These are phyloP conservation scores for Chymomyza amoena DNA, from an alignment of 2,888 invertebrate genomes.

Conservation along the genomic window DNA sequence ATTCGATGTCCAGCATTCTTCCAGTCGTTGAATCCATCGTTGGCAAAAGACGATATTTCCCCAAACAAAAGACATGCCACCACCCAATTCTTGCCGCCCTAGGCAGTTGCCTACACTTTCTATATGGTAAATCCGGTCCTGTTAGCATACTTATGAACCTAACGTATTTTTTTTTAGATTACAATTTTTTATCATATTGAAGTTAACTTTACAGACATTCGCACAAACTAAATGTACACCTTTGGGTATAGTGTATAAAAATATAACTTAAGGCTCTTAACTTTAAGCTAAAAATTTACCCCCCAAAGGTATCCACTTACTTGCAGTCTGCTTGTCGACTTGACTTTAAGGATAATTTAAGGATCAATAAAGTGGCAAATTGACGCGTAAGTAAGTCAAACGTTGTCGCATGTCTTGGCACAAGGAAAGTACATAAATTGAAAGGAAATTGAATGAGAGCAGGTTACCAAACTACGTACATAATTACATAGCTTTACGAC, in stretches of 20 bases:
- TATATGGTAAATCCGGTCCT: no score
- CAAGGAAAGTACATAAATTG: conserved; percentile 35
- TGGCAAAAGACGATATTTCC: no score
- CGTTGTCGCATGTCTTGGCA: conserved; percentile 36
- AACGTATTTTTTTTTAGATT: no score
- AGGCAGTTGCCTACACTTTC: no score
- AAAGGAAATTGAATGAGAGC: conserved; percentile 41
- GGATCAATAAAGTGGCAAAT: conserved; percentile 52
- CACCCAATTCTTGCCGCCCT: no score
- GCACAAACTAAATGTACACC: background rate
- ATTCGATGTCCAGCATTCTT: no score
- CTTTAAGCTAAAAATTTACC: conserved; percentile 2
- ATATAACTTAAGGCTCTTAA: background rate
- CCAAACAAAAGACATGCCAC: no score
- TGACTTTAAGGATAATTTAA: conserved; percentile 32
- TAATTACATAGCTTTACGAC: background rate
- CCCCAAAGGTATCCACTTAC: background rate
- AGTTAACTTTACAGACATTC: background rate
- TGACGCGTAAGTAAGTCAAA: conserved; percentile 63
- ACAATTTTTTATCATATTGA: no score
- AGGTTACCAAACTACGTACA: conserved; percentile 53
- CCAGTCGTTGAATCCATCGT: no score
- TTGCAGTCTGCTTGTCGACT: background rate
- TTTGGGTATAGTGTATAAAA: background rate
- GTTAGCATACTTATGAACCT: no score